Base-by-base conservation (phyloP, 2,888 invertebrate species). In the Paralinhomoeus sp. region DNA sequence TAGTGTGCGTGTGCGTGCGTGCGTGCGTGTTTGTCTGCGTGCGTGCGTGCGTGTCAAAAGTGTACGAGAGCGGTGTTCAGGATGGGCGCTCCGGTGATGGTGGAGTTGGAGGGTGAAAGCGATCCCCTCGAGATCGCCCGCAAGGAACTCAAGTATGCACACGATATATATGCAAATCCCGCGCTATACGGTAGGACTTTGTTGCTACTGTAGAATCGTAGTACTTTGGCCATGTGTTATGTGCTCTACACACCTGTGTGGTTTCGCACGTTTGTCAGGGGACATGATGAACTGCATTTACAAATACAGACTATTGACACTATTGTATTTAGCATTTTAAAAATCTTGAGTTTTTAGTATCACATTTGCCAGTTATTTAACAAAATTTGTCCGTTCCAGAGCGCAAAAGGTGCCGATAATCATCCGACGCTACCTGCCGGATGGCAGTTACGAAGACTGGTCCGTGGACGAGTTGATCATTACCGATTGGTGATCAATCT, bases 11-110 rank as follows among this genome's bases (percentile, higher is more conserved):
- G n/a, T n/a, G n/a, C n/a, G n/a, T n/a, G n/a, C n/a, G n/a, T n/a
- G n/a, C n/a, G n/a, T n/a, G n/a, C n/a, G n/a, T n/a, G n/a, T n/a
- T n/a, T n/a, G n/a, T n/a, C n/a, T n/a, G n/a, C n/a, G n/a, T n/a
- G n/a, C n/a, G n/a, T n/a, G n/a, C n/a, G n/a, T n/a, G 36, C 13
- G 20, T 37, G 9, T 37, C 5, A 3, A n/a, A 23, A 33, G 22
- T 41, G 31, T 3, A 5, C 27, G n/a, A n/a, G 34, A 41, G 42
- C 44, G n/a, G 43, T 45, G 48, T 53, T 34, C 51, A 67, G 67
- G 0, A 97, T 99, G 97, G 91, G 97, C 68, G 97, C 97, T 0
- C 97, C 97, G 0, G 89, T 97, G 0, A 99, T 99, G 97, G 97
- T 99, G 0, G 97, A 99, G 63, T 65, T 99, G 43, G 93, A 97